These are phyloP conservation scores for Epirrhoe alternata DNA, from an alignment of 2,888 invertebrate species.

Conservation along the genomic window DNA sequence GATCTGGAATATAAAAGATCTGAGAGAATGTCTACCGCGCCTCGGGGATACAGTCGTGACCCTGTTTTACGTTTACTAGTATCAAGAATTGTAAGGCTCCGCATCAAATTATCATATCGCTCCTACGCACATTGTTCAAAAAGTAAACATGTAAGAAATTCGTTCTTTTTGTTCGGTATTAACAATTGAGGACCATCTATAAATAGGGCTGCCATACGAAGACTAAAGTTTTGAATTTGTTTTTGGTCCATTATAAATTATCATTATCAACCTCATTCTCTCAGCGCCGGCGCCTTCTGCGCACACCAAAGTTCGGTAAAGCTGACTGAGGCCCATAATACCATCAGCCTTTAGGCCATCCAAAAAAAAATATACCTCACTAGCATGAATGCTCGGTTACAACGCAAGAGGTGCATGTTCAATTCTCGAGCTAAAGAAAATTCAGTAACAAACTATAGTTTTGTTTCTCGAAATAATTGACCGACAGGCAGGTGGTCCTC, in stretches of 20 bases:
- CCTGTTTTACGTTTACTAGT: too few species aligned
- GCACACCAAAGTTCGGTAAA: too few species aligned
- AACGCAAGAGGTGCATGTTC: too few species aligned
- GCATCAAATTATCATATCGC: constrained; percentile 56
- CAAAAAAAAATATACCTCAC: too few species aligned
- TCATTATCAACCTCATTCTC: too few species aligned
- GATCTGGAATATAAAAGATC: too few species aligned
- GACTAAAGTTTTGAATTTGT: background rate
- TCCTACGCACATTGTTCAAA: constrained; percentile 73
- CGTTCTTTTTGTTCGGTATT: constrained; percentile 67
- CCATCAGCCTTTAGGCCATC: too few species aligned
- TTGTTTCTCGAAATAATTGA: constrained; percentile 20
- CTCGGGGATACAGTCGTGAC: too few species aligned
- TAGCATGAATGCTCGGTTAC: too few species aligned
- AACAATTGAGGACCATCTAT: constrained; percentile 55
- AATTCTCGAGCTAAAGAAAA: background rate
- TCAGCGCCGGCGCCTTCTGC: too few species aligned
- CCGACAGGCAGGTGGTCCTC: constrained; percentile 52
- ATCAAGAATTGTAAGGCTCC: constrained; percentile 52
- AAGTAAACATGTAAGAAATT: constrained; percentile 74
- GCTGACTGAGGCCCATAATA: too few species aligned
- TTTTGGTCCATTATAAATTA: background rate
- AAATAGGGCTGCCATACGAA: constrained; percentile 26
- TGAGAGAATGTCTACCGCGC: too few species aligned
- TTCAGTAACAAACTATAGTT: background rate